Evolutionary conservation across 2,888 invertebrate genomes (phyloP), one percentile per base, ranked within the genome.

Genomic region (Ochlodes sylvanus): DNA sequence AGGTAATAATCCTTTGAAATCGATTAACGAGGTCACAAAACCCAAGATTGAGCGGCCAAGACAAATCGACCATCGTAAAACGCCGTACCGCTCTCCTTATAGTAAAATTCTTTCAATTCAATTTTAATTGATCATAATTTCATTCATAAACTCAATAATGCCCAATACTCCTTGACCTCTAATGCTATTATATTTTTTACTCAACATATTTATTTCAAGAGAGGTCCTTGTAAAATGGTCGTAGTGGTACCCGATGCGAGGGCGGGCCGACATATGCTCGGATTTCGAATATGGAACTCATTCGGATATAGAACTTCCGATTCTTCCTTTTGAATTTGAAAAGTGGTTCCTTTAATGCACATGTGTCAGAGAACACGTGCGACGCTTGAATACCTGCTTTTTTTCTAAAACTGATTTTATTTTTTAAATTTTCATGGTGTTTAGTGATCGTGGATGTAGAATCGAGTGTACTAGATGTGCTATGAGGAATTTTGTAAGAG

Each of bases 301-400:
- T 82, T 80, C 79, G 79, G 77, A 81, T 79, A 79, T 78, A 73
- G 78, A 71, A 83, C 83, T 85, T 87, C 86, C 86, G 84, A 85
- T 83, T 83, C 85, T 80, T 84, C 85, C 81, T 82, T 83, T 83
- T 79, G 74, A 77, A 75, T 75, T 71, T 72, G 73, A 77, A 78
- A 77, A 77, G 76, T 79, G 74, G 78, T 76, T 78, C 75, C 76
- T 76, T 76, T 79, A 79, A 70, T 79, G 77, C 83, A 81, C 85
- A 83, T 86, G 85, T 84, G 82, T 75, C 76, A 75, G 68, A 71
- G 79, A 78, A 82, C 86, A 85, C 86, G 86, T 86, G 86, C 82
- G 67, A 64, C 70, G 72, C 73, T 70, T 84, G 77, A 83, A 82
- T 84, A 79, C 79, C 77, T 79, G 70, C 67, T 78, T 79, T 81